Base-by-base conservation (phyloP, 2,113 vertebrate genomes). In the Scalopus aquaticus region DNA sequence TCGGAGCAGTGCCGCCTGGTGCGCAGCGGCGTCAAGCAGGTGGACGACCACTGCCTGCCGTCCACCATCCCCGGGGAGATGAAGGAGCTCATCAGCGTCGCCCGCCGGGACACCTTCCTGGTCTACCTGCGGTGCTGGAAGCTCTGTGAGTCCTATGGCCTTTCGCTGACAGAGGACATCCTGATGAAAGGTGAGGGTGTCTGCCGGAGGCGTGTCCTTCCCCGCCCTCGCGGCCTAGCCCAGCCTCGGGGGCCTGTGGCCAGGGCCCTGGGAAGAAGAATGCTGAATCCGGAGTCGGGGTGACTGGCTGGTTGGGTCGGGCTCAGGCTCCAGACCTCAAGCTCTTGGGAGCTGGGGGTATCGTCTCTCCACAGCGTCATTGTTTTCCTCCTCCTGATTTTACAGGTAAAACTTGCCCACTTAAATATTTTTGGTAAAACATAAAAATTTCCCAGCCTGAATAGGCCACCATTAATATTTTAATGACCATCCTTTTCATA, bases 111-210 rank as follows among this genome's bases (percentile, higher is more conserved):
- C 28, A 26, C 0, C 54, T 96, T 98, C 51, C 95, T 97, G 69
- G 72, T 93, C 73, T 98, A 97, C 93, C 65, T 95, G 82, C 65
- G 93, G 51, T 97, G 97, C 88, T 37, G 93, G 88, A 96, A 95
- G 67, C 88, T 96, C 58, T 98, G 98, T 24, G 8, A 90, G 72
- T 13, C 22, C 79, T 77, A 93, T 0, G 67, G 86, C 35, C 44
- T 98, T 65, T 86, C 93, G 0, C 88, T 98, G 83, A 93, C 96
- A 0, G 96, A 98, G 54, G 96, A 94, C 15, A 11, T 94, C 78
- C 97, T 98, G 78, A 54, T 95, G 62, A 97, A 86, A 95, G 98
- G 98, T 98, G 74, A 74, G 80, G 54, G 39, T 30, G 8, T 0
- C 8, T 56, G 44, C 30, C 8, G 44, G 46, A 6, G 60, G 46